Percentiles rank a stretch among this genome's conserved stretches.
Evolutionary conservation across 1,140 invertebrate genomes (phyloP).

Genomic region (Teleopsis dalmanni): DNA sequence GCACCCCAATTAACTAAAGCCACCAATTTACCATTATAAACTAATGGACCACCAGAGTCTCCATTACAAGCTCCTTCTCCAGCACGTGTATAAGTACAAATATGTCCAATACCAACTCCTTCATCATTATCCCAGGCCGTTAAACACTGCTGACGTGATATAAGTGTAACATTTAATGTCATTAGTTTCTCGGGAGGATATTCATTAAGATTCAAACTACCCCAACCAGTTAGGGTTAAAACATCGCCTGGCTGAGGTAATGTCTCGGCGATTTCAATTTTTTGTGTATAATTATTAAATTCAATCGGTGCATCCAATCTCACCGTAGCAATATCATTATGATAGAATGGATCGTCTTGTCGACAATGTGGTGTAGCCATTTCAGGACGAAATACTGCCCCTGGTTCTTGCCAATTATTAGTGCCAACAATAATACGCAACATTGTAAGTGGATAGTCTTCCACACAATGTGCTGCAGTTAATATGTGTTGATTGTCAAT

Average conservation of each 20-base stretch:
- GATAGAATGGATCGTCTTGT: constrained; percentile 33
- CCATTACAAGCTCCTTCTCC: constrained; percentile 51
- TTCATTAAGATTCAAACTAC: constrained; percentile 16
- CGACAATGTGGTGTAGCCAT: constrained; percentile 21
- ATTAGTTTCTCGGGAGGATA: constrained; percentile 18
- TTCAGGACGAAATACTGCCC: constrained; percentile 16
- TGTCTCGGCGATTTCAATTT: constrained; percentile 23
- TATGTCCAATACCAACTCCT: constrained; percentile 40
- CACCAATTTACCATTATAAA: constrained; percentile 39
- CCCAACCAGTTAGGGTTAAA: constrained; percentile 44
- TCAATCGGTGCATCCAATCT: constrained; percentile 42
- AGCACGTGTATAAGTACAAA: constrained; percentile 51
- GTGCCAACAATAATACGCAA: constrained; percentile 30
- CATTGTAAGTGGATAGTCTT: constrained; percentile 19
- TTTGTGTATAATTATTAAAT: constrained; percentile 44
- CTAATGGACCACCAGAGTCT: constrained; percentile 53
- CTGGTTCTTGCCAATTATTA: constrained; percentile 23
- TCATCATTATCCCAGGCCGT: constrained; percentile 14
- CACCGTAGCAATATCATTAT: constrained; percentile 50
- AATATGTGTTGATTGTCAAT: constrained; percentile 37
- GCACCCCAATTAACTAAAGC: constrained; percentile 52
- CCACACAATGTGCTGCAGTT: constrained; percentile 45
- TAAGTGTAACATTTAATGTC: constrained; percentile 26
- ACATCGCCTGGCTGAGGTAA: constrained; percentile 23
- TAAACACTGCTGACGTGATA: constrained; percentile 19